Conservation (phyloP, 2,113 vertebrate genomes). For the Ctenodactylus gundi region DNA sequence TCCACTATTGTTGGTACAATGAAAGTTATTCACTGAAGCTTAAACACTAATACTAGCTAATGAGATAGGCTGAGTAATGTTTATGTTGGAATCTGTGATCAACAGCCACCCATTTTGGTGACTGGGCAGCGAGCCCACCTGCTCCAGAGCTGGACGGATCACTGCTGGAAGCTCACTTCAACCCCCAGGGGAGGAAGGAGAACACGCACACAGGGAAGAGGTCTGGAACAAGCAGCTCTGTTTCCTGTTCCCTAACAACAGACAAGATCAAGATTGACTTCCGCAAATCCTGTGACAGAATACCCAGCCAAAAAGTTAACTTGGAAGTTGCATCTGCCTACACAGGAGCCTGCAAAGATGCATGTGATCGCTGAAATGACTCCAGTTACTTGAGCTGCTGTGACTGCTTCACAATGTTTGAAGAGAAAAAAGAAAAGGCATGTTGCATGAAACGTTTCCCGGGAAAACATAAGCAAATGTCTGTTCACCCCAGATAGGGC, state of each 20-base stretch:
- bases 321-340: neutral
- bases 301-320: neutral
- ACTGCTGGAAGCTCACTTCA: neutral
- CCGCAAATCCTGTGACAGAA: neutral
- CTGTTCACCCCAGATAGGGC: too few species aligned
- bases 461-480: too few species aligned
- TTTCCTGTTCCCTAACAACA: neutral
- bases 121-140: neutral
- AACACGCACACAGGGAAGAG: neutral
- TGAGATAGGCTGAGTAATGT: neutral
- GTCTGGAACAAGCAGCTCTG: neutral
- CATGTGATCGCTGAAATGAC: neutral
- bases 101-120: neutral
- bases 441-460: neutral
- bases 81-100: neutral
- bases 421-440: neutral
- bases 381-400: neutral
- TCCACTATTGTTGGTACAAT: neutral
- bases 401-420: neutral
- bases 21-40: neutral
- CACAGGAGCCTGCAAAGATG: neutral
- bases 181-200: neutral
- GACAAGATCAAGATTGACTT: neutral
- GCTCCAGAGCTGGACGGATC: neutral
- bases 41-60: neutral